Evolutionary conservation across 2,113 vertebrate genomes (phyloP), one percentile per base, ranked within the genome.

Genomic region (Hepsetus odoe): DNA sequence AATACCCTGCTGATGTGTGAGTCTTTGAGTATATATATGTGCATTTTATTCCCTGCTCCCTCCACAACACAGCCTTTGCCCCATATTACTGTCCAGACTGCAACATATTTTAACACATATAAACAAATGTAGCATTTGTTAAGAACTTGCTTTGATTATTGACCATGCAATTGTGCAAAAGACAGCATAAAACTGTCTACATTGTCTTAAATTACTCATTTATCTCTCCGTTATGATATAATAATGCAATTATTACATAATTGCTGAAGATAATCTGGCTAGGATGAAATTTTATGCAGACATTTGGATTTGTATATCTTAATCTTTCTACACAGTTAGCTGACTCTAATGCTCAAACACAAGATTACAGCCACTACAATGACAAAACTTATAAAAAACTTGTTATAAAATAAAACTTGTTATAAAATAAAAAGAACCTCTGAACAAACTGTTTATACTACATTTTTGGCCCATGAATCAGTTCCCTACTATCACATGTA

Each of bases 1-100:
- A 89, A 89, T 90, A 80, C 84, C 88, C 84, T 83, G 80, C 85
- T 53, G 71, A 13, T 22, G 30, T 59, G 64, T 18, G 38, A n/a
- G 66, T 5, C 26, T 26, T 61, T 68, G 67, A 32, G 56, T 56
- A 49, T 79, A 55, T 49, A 30, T 72, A 26, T 64, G 62, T 74
- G 77, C 67, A 53, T 42, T 30, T 74, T 11, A 20, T 20, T 20
- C 16, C 18, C 2, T 1, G 14, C 5, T 4, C 1, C 18, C 20
- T 2, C 14, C 20, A 1, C 11, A 30, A 1, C 0, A 1, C 22
- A 28, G 4, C 3, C 56, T 3, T 11, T 28, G 12, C 3, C 56
- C 26, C 2, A 26, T 24, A 14, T 26, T 14, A 8, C 12, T 26
- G 22, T 58, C 22, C 55, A 11, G 22, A 26, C 24, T 58, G 5